phyloP scores from a whole-genome alignment of 2,797 vertebrate genomes.

The Rhabdomys pumilio region DNA sequence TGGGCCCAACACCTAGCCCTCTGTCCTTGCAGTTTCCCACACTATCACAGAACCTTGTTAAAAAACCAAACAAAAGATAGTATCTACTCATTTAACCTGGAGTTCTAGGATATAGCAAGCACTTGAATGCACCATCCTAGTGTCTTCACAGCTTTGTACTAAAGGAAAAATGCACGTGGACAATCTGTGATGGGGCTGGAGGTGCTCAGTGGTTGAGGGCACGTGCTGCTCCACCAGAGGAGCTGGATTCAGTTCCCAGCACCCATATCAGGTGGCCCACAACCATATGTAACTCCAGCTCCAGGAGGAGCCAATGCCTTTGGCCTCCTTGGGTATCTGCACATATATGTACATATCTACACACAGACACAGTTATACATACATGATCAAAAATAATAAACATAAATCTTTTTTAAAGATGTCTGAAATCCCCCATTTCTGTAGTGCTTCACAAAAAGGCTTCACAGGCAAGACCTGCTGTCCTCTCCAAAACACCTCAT shows the following conservation, averaged over 20 bases:
- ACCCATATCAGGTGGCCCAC: not conserved
- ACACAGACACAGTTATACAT: not conserved
- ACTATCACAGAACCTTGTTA: constrained; percentile 4
- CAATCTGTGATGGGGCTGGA: not conserved
- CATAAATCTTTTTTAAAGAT: not conserved
- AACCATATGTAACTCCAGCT: not conserved
- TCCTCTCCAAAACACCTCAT: constrained; percentile 43
- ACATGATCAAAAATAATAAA: not conserved
- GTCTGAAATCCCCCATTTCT: not conserved
- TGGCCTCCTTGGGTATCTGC: not conserved
- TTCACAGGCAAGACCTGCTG: constrained; percentile 18
- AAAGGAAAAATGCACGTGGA: constrained; percentile 26
- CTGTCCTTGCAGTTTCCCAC: not conserved
- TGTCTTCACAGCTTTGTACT: constrained; percentile 46
- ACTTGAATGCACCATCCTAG: not conserved
- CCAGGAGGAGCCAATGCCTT: not conserved
- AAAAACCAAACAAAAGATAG: not conserved
- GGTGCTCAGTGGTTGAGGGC: not conserved
- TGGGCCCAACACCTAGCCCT: not conserved
- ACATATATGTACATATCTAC: not conserved
- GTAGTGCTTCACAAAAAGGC: not conserved
- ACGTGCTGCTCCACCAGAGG: not conserved
- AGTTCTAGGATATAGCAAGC: not conserved
- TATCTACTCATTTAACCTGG: not conserved
- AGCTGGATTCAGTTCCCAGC: not conserved